Percentiles rank a stretch among this genome's conserved stretches.
These are phyloP conservation scores for Sylvilagus bachmani DNA, from an alignment of 2,113 vertebrate genomes.

Conservation along the genomic window DNA sequence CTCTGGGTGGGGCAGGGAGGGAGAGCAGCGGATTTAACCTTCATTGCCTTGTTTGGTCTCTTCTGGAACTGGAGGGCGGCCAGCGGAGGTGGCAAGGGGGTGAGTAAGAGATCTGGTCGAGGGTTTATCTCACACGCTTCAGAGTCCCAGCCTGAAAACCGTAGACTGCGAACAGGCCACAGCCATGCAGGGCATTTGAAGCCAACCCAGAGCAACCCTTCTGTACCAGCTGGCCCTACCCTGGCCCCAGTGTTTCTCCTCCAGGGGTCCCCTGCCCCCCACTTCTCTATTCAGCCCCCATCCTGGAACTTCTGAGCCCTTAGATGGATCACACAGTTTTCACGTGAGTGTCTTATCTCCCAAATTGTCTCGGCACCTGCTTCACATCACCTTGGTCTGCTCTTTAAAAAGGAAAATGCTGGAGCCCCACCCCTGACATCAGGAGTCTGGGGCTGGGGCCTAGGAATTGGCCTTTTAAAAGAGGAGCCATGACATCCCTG, in stretches of 20 bases:
- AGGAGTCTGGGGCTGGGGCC: background rate
- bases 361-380: background rate
- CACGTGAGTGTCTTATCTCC: background rate
- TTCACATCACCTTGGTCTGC: background rate
- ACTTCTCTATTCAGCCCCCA: background rate
- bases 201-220: background rate
- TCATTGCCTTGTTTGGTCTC: slow-evolving; percentile 42
- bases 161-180: background rate
- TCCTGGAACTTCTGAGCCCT: background rate
- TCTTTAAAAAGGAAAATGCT: slow-evolving; percentile 1
- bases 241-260: background rate
- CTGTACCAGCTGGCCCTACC: background rate
- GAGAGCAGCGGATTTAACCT: slow-evolving; percentile 57
- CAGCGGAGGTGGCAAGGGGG: background rate
- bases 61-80: slow-evolving; percentile 29
- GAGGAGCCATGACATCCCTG: background rate
- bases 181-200: background rate
- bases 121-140: background rate
- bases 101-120: background rate
- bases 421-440: background rate
- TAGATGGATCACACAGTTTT: background rate
- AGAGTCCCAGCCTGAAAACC: background rate
- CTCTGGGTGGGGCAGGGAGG: background rate
- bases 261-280: background rate
- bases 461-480: background rate